Conservation (phyloP, 2,888 invertebrate species). For the Melieria omissa region DNA sequence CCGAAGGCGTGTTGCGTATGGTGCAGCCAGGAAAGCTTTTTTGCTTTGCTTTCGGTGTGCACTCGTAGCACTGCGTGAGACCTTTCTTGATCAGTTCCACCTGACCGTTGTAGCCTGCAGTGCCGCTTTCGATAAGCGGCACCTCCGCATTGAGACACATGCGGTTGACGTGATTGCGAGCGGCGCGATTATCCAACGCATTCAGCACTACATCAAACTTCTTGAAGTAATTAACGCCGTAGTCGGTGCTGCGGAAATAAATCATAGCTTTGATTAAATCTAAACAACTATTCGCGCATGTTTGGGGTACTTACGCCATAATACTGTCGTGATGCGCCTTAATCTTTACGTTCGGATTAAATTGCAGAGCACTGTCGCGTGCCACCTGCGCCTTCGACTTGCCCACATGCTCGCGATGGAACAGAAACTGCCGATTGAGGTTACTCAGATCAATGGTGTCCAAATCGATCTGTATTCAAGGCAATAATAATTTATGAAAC, state of each 20-base stretch:
- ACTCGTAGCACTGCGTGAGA: constrained; percentile 96
- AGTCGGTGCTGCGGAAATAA: constrained; percentile 76
- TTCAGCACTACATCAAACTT: constrained; percentile 93
- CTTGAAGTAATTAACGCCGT: constrained; percentile 91
- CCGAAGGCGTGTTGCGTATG: constrained; percentile 98
- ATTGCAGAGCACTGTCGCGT: constrained; percentile 85
- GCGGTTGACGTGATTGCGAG: constrained; percentile 97
- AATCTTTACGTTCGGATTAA: constrained; percentile 90
- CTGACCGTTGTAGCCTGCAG: constrained; percentile 97
- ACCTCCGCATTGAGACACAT: constrained; percentile 96
- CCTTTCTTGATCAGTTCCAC: constrained; percentile 89
- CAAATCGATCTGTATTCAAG: constrained; percentile 87
- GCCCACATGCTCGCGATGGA: constrained; percentile 97
- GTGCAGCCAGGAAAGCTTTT: constrained; percentile 98
- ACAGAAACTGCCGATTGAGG: constrained; percentile 98
- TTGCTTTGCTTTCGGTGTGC: constrained; percentile 88
- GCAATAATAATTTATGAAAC: background rate
- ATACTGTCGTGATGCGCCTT: constrained; percentile 93
- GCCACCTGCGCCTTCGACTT: constrained; percentile 96
- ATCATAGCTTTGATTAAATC: background rate
- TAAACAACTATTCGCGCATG: background rate
- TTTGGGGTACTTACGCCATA: constrained; percentile 75
- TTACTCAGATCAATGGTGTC: constrained; percentile 99
- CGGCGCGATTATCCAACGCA: constrained; percentile 95
- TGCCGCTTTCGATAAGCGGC: constrained; percentile 96